Evolutionary conservation across 2,113 vertebrate species (phyloP), one percentile per base, ranked within the genome.

Genomic region (Origma solitaria): DNA sequence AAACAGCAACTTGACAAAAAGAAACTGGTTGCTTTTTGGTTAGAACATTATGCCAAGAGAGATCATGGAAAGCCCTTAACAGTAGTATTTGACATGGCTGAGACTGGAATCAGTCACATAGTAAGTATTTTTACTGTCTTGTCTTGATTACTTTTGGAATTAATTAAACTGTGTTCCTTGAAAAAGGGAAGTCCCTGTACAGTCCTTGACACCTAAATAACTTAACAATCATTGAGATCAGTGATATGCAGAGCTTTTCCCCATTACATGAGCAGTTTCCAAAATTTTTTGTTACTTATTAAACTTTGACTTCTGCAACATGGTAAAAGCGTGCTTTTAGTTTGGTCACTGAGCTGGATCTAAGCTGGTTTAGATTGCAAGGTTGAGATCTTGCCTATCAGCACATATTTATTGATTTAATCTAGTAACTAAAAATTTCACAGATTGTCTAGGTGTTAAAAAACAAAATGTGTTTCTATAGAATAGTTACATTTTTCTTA

Each of bases 21-120:
- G 98, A 99, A 98, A 93, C 98, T 99, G 28, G 98, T 99, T 10
- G 99, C 99, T 31, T 99, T 99, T 97, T 99, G 99, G 99, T 90
- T 99, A 96, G 99, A 99, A 96, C 98, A 98, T 23, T 99, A 99
- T 84, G 98, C 98, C 28, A 99, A 98, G 78, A 98, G 98, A 86
- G 99, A 99, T 86, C 98, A 99, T 21, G 99, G 99, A 42, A 99
- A 99, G 92, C 99, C 98, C 2, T 92, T 99, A 69, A 99, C 99
- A 4, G 99, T 99, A 54, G 98, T 99, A 72, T 99, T 99, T 93
- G 99, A 99, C 97, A 99, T 99, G 98, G 66, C 98, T 2, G 99
- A 99, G 40, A 99, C 99, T 71, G 99, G 99, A 92, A 78, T 99
- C 82, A 98, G 98, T 96, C 99, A 99, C 94, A 99, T 99, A 77